A percentile compares a stretch with the other conserved stretches of the same genome.
Evolutionary conservation across 92 coral and sea anemone genomes (phyloP).

Genomic region (Palythoa grandiflora): DNA sequence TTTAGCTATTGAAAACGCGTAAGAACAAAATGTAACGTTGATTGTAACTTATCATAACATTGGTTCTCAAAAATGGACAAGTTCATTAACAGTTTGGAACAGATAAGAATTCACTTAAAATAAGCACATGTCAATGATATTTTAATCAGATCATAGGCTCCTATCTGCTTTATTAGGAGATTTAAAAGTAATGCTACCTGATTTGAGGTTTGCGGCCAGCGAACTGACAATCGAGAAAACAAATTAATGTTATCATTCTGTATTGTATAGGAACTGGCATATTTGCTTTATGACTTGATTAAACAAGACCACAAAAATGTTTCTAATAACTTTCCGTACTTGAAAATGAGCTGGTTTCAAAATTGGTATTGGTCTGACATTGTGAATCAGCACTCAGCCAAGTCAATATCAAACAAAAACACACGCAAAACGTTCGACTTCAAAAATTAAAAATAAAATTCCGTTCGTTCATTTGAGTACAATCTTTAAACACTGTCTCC

Average conservation of each 20-base stretch:
- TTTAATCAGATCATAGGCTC: neutral
- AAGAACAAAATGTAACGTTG: neutral
- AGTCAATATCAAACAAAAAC: neutral
- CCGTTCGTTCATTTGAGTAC: neutral
- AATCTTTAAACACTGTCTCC: neutral
- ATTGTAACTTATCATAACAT: too few species aligned
- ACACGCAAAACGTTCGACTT: neutral
- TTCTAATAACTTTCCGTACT: neutral
- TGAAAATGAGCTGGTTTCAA: neutral
- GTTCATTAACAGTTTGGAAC: neutral
- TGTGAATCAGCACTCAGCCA: neutral
- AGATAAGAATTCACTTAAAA: neutral
- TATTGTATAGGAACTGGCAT: neutral
- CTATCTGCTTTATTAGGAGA: neutral
- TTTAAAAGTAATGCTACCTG: neutral
- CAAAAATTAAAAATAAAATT: too few species aligned
- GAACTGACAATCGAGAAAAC: neutral
- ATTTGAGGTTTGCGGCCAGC: conserved; percentile 18
- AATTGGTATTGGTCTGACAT: neutral
- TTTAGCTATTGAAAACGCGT: neutral
- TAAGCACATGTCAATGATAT: neutral
- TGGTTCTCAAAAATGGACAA: too few species aligned
- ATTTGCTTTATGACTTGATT: conserved; percentile 15
- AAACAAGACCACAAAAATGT: conserved; percentile 24
- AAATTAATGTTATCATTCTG: conserved; percentile 22